A percentile compares a stretch with the other conserved stretches of the same genome.
Evolutionary conservation across 2,113 vertebrate genomes (phyloP).

Genomic region (Gavia stellata): DNA sequence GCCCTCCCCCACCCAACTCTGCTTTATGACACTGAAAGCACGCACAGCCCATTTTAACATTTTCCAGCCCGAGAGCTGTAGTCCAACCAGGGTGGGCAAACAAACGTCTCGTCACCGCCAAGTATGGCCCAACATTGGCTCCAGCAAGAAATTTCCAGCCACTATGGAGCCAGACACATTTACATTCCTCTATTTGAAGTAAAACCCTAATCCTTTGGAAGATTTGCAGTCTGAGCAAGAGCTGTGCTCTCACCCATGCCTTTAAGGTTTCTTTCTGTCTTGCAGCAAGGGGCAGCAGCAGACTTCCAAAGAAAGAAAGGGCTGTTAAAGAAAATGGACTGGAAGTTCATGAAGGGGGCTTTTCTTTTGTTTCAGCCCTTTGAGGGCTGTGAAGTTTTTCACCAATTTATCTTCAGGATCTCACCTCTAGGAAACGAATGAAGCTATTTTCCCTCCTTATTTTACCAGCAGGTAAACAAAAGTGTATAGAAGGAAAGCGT

Average conservation of each 20-base stretch:
- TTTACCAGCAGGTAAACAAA: neutral
- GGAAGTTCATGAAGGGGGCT: neutral
- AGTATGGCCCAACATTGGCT: conserved; percentile 66
- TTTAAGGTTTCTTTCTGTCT: conserved; percentile 5
- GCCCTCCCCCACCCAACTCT: neutral
- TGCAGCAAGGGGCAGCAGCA: neutral
- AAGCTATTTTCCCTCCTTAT: neutral
- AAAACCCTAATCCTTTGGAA: conserved; percentile 62
- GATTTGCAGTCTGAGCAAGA: conserved; percentile 59
- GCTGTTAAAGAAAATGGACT: neutral
- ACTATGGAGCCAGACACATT: conserved; percentile 69
- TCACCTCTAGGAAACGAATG: neutral
- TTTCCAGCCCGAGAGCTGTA: conserved; percentile 32
- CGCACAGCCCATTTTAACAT: conserved; percentile 23
- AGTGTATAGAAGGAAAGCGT: neutral
- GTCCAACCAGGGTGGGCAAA: conserved; percentile 55
- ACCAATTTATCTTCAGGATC: neutral
- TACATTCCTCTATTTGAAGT: conserved; percentile 69
- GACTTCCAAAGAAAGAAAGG: neutral
- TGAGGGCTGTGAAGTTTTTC: neutral
- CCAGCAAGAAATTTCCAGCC: conserved; percentile 66
- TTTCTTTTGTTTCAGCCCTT: neutral
- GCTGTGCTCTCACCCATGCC: conserved; percentile 29
- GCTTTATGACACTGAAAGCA: conserved; percentile 13
- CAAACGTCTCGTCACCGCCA: conserved; percentile 46